A percentile compares a stretch with the other conserved stretches of the same genome.
Conservation (phyloP, 1,140 invertebrate species). For the Leptinotarsa lineolata region DNA sequence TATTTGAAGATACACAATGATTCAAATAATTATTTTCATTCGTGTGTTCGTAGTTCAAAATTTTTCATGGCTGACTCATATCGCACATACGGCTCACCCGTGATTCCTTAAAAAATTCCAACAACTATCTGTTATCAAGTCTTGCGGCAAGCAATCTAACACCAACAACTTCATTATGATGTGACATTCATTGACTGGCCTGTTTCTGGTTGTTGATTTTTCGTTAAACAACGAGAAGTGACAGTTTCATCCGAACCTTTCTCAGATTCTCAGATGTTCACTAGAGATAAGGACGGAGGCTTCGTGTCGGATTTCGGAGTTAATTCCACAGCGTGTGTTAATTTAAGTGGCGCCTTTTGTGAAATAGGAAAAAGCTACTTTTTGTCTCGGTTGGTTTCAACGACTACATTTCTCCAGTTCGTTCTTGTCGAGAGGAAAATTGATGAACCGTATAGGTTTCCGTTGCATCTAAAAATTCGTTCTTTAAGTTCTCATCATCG, state of each 20-base stretch:
- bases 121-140: too few species aligned
- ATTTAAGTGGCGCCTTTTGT: neutral
- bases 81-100: too few species aligned
- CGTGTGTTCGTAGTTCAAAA: too few species aligned
- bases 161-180: conserved; percentile 3
- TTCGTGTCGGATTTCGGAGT: neutral
- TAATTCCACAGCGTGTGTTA: conserved; percentile 5
- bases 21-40: too few species aligned
- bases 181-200: neutral
- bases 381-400: neutral
- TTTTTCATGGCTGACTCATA: too few species aligned
- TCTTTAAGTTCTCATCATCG: too few species aligned
- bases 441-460: too few species aligned
- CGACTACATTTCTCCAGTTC: too few species aligned
- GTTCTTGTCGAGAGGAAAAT: too few species aligned
- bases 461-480: too few species aligned
- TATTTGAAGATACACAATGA: too few species aligned
- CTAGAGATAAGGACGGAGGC: neutral
- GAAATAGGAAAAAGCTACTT: neutral
- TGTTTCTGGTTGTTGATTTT: neutral
- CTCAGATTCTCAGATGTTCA: conserved; percentile 5
- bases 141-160: neutral
- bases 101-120: too few species aligned
- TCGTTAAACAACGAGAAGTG: neutral
- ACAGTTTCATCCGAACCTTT: conserved; percentile 3